Evolutionary conservation across 1,140 invertebrate genomes (phyloP).

Genomic region (Drosophila rhopaloa): DNA sequence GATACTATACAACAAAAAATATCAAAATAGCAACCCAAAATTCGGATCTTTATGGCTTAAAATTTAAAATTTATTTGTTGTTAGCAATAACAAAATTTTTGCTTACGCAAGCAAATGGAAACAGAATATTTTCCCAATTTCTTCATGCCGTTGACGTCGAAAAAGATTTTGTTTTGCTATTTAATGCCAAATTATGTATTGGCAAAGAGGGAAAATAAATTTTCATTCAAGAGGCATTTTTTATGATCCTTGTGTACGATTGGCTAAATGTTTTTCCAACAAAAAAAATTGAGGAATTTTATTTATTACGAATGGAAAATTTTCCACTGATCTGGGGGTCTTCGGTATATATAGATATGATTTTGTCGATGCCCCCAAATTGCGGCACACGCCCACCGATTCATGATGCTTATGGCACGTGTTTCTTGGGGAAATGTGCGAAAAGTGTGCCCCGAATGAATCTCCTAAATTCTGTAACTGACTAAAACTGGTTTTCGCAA

Average conservation of each 20-base stretch:
- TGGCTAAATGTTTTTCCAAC: slow-evolving; percentile 20
- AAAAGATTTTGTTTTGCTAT: slow-evolving; percentile 41
- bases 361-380: slow-evolving; percentile 21
- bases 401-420: slow-evolving; percentile 31
- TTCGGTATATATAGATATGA: slow-evolving; percentile 13
- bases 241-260: slow-evolving; percentile 44
- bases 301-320: slow-evolving; percentile 38
- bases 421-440: slow-evolving; percentile 54
- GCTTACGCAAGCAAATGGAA: slow-evolving; percentile 71
- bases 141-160: slow-evolving; percentile 53
- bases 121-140: slow-evolving; percentile 49
- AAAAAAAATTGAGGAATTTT: slow-evolving; percentile 18
- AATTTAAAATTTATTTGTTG: slow-evolving; percentile 75
- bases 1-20: slow-evolving; percentile 21
- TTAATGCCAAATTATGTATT: slow-evolving; percentile 52
- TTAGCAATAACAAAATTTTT: slow-evolving; percentile 54
- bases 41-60: slow-evolving; percentile 64
- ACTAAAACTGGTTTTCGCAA: slow-evolving; percentile 66
- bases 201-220: slow-evolving; percentile 26
- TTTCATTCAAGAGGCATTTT: slow-evolving; percentile 44
- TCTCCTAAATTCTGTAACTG: slow-evolving; percentile 59
- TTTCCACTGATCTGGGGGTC: slow-evolving; percentile 42
- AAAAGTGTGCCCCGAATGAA: slow-evolving; percentile 63
- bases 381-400: slow-evolving; percentile 51
- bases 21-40: slow-evolving; percentile 39